Base-by-base conservation (phyloP, 2,888 invertebrate species). In the Dromius quadrimaculatus region DNA sequence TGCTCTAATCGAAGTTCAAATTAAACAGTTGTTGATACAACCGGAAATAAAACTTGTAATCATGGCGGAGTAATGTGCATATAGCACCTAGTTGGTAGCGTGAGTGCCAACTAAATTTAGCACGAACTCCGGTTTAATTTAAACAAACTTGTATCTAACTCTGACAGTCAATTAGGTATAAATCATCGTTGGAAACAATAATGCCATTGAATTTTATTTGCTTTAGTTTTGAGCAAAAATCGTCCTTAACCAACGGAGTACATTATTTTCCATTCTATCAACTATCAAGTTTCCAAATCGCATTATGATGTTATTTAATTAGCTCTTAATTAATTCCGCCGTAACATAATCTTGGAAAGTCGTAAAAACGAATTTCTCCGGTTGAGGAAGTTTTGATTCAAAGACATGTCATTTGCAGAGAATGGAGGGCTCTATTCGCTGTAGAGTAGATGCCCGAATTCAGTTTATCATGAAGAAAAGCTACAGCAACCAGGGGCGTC, bases 141-240 rank as follows among this genome's bases (percentile, higher is more conserved):
- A 36, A 59, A 59, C 36, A 59, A 59, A 59, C 59, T 59, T 34
- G 59, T 34, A 59, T 9, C 59, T 34, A 59, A 59, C 59, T 59
- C 36, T 59, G 59, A 59, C 59, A 59, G 59, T 59, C 59, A 59
- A 59, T 59, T 59, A 59, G 36, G 59, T 59, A 59, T 59, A 59
- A 59, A 59, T 59, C 59, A 59, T 59, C 38, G 38, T 38, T 34
- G 19, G 11, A 59, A 47, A 57, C 57, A 57, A 57, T 28, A 57
- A 47, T 47, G 20, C 17, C 57, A 15, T 32, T 32, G 15, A 34
- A 43, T 43, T 47, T 47, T 20, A 22, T 47, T 47, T 20, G 22
- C 22, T 3, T 1, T 43, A 43, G 17, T 22, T 17, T 15, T 9
- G 11, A 17, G 19, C 57, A 32, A 34, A 54, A 57, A 32, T 57